phyloP scores from a whole-genome alignment of 2,888 invertebrate species.

The Choreutis nemorana region DNA sequence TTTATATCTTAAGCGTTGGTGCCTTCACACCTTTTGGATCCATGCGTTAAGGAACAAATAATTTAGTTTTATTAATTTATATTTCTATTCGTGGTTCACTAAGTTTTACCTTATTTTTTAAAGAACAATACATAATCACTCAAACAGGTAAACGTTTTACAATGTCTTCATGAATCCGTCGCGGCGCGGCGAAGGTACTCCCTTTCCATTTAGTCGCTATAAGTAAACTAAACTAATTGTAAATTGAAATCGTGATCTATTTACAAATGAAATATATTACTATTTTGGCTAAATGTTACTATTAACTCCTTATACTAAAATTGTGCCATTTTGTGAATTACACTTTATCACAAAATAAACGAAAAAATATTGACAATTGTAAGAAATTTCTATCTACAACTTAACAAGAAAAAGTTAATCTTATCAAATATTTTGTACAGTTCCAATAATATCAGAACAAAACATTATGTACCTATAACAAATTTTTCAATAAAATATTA shows the following conservation, averaged over 20 bases:
- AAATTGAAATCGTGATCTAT: slow-evolving; percentile 49
- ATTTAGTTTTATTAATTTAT: slow-evolving; percentile 3
- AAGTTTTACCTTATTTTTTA: too few relatives aligned
- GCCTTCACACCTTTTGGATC: slow-evolving; percentile 24
- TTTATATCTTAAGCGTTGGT: slow-evolving; percentile 32
- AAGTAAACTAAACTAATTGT: slow-evolving; percentile 37
- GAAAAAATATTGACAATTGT: slow-evolving; percentile 18
- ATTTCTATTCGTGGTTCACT: slow-evolving; percentile 1
- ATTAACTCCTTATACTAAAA: slow-evolving; percentile 50
- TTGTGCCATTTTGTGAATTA: slow-evolving; percentile 53
- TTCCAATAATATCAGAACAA: slow-evolving; percentile 36
- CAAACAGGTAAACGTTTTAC: too few relatives aligned
- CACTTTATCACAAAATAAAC: slow-evolving; percentile 15
- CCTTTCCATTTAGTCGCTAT: slow-evolving; percentile 40
- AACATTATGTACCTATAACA: slow-evolving; percentile 26
- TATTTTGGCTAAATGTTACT: slow-evolving; percentile 65
- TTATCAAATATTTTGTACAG: slow-evolving; percentile 58
- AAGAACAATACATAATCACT: too few relatives aligned
- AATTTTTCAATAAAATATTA: slow-evolving; percentile 31
- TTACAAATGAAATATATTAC: slow-evolving; percentile 49
- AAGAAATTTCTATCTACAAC: slow-evolving; percentile 41
- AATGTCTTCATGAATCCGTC: slow-evolving; percentile 30
- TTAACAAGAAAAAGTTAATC: slow-evolving; percentile 28
- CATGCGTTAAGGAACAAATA: slow-evolving; percentile 18
- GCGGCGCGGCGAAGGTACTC: too few relatives aligned